phyloP scores from a whole-genome alignment of 2,797 vertebrate genomes.

The Semaprochilodus insignis region DNA sequence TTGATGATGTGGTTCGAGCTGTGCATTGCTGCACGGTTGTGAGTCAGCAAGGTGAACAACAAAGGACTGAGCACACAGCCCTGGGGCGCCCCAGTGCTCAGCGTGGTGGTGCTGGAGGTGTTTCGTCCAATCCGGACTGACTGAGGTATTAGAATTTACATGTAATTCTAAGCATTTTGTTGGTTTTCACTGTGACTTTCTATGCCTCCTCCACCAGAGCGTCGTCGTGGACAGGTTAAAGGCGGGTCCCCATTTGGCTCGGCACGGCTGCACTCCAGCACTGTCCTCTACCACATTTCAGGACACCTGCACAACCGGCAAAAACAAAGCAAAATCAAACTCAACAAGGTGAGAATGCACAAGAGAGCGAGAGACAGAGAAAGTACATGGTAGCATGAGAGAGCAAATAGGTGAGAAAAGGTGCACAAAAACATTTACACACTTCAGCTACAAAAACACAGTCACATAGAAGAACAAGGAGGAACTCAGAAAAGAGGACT shows the following conservation, averaged over 20 bases:
- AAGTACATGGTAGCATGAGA: not conserved
- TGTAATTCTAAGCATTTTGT: not conserved
- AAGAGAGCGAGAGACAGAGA: not conserved
- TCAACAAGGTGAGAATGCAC: constrained; percentile 85
- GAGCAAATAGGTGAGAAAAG: not conserved
- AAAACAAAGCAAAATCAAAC: constrained; percentile 96
- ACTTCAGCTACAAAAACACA: no score
- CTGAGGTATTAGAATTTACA: no score
- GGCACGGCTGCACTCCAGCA: constrained; percentile 86
- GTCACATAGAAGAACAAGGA: no score
- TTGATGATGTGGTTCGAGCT: no score
- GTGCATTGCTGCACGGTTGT: no score
- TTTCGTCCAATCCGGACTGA: no score
- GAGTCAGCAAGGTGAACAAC: no score
- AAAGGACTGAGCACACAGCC: no score
- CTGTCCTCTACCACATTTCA: constrained; percentile 96
- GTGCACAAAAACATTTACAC: not conserved
- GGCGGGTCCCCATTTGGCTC: constrained; percentile 88
- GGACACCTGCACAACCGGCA: constrained; percentile 95
- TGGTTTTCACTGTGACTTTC: constrained; percentile 35
- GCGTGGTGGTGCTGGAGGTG: no score
- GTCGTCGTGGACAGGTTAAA: constrained; percentile 87
- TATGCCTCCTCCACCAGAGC: constrained; percentile 78
- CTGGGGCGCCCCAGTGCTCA: no score
- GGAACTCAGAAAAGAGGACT: no score